Percentiles rank a stretch among this genome's conserved stretches.
Evolutionary conservation across 1,140 invertebrate genomes (phyloP).

Genomic region (Pectinophora gossypiella): DNA sequence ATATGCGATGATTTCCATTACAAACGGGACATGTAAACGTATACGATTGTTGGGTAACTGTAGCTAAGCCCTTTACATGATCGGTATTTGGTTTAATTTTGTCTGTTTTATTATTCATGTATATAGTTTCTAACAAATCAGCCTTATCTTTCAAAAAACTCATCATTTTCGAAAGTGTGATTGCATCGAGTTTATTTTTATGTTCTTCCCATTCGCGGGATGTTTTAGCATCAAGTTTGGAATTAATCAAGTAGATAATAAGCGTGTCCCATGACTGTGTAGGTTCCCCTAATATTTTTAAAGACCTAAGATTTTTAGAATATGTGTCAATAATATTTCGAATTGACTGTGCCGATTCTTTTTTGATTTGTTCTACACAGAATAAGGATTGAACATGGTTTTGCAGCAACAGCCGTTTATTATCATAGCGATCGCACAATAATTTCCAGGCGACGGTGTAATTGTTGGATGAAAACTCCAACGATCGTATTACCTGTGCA

Average conservation of each 20-base stretch:
- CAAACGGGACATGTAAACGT: slow-evolving; percentile 4
- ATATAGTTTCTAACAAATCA: slow-evolving; percentile 7
- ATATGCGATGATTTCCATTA: slow-evolving; percentile 7
- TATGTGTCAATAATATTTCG: slow-evolving; percentile 7
- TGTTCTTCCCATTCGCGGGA: slow-evolving; percentile 9
- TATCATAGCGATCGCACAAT: slow-evolving; percentile 4
- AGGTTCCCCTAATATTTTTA: slow-evolving; percentile 8
- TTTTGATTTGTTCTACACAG: neutral
- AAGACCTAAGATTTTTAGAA: slow-evolving; percentile 6
- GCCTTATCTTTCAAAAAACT: slow-evolving; percentile 13
- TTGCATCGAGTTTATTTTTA: slow-evolving; percentile 9
- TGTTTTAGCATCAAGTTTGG: slow-evolving; percentile 8
- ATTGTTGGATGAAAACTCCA: slow-evolving; percentile 13
- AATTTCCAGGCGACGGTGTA: slow-evolving; percentile 8
- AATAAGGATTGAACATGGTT: slow-evolving; percentile 8
- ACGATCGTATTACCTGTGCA: slow-evolving; percentile 20
- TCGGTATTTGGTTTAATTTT: slow-evolving; percentile 4
- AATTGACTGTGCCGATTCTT: slow-evolving; percentile 9
- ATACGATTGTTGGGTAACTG: neutral
- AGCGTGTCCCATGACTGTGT: slow-evolving; percentile 9
- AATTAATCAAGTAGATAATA: slow-evolving; percentile 5
- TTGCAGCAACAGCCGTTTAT: slow-evolving; percentile 1
- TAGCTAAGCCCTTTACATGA: slow-evolving; percentile 5
- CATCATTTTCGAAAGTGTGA: slow-evolving; percentile 19
- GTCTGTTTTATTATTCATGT: neutral